Evolutionary conservation across 2,888 invertebrate species (phyloP), one percentile per base, ranked within the genome.

Genomic region (Scaptodrosophila latifasciaeformis): DNA sequence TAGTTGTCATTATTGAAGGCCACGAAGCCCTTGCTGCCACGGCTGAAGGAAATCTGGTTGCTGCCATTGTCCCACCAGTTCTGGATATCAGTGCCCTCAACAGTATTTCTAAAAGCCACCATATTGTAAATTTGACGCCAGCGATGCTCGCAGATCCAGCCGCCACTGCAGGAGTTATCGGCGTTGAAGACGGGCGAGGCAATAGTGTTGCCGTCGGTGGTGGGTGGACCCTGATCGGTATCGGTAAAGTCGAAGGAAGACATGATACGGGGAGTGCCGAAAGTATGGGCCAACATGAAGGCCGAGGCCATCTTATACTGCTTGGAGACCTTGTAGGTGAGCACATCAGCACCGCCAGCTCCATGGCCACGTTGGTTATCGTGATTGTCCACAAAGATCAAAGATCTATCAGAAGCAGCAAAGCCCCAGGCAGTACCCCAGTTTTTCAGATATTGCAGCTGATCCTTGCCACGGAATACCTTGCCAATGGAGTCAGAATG

Each of bases 331-430:
- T 93, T 93, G 85, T 93, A 90, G 1, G 91, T 94, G 7, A 95
- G 88, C 37, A 93, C 89, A 55, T 86, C 82, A 6, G 86, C 88
- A 42, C 90, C 90, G 6, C 87, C 88, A 42, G 89, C 91, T 45
- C 91, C 91, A 62, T 92, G 90, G 2, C 92, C 92, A 79, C 96
- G 89, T 85, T 96, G 96, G 82, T 93, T 95, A 84, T 97, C 97
- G 81, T 97, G 96, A 86, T 97, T 97, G 80, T 96, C 96, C 29
- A 96, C 90, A 81, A 96, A 96, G n/a, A 92, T 90, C 0, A 96
- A 81, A 0, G 94, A 89, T 48, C 90, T 89, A 0, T 79, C 82
- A 0, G 89, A 89, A 7, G 89, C 87, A 0, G 92, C 81, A 15
- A 94, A 88, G 40, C 89, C 89, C 94, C 94, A 94, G 9, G 80